Evolutionary conservation across 2,888 invertebrate genomes (phyloP), one percentile per base, ranked within the genome.

Genomic region (Cristatella mucedo): DNA sequence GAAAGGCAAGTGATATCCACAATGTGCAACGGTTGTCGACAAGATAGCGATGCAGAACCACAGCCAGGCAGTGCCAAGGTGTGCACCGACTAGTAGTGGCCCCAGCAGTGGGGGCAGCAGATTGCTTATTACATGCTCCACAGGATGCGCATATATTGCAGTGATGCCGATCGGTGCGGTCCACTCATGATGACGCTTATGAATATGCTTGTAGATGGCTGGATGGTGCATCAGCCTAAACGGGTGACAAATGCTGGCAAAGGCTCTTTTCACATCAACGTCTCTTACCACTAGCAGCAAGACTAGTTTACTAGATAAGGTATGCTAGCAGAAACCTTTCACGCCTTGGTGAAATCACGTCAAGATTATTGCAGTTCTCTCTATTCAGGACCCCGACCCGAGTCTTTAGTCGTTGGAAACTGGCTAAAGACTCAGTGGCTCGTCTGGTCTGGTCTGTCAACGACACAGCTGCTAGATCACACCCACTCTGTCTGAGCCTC

Each of bases 111-210:
- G 77, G 18, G 83, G 83, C 42, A 81, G 49, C 41, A 82, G 59
- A 66, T 83, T 83, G 33, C 80, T 79, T 46, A 82, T 71, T 41
- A 81, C 68, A 60, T 83, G 81, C 46, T 71, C 71, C 31, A 80
- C 60, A 0, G 83, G 82, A 66, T 83, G 81, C 51, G 80, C 78
- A 61, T 83, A 83, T 30, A 82, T 69, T 11, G 80, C 76, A 0
- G 80, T 77, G 3, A 82, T 75, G n/a, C 82, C 80, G 38, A 84
- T 76, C 0, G 84, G 83, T 0, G 83, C 78, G 2, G 80, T 81
- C 83, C 83, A 84, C 62, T 84, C 82, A 53, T 84, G 84, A 61
- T 84, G 84, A 51, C 76, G 74, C 61, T 84, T 84, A 66, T 84
- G 84, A 50, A 84, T 78, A 55, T 75, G 73, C 56, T 78, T 80